A percentile compares a stretch with the other conserved stretches of the same genome.
These are phyloP conservation scores for Leucophora obtusa DNA, from an alignment of 2,888 invertebrate species.

Conservation along the genomic window DNA sequence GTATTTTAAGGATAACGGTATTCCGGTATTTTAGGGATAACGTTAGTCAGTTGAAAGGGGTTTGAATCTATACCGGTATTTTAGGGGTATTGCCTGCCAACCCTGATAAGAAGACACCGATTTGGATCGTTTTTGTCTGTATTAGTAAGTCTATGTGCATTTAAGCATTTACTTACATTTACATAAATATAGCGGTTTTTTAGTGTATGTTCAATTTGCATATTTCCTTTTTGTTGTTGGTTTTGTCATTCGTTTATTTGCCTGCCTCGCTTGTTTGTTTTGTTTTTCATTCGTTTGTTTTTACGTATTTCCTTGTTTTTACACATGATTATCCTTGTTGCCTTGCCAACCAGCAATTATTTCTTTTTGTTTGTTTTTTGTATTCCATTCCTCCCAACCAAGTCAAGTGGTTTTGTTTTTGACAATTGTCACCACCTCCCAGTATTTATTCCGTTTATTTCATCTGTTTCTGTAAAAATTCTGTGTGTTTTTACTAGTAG, in stretches of 20 bases:
- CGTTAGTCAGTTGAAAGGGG: no score
- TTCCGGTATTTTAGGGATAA: no score
- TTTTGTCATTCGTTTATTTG: constrained; percentile 20
- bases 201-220: constrained; percentile 37
- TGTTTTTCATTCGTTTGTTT: constrained; percentile 35
- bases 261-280: constrained; percentile 7
- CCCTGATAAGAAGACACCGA: no score
- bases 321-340: constrained; percentile 62
- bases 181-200: constrained; percentile 45
- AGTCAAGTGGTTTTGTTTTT: constrained; percentile 50
- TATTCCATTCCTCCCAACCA: constrained; percentile 15
- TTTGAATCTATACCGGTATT: no score
- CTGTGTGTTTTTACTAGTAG: constrained; percentile 40
- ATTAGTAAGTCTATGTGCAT: neutral
- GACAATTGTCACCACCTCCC: constrained; percentile 62
- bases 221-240: constrained; percentile 34
- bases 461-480: constrained; percentile 48
- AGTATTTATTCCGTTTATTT: constrained; percentile 43
- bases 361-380: constrained; percentile 1
- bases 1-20: no score
- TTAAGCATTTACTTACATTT: neutral
- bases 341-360: constrained; percentile 54
- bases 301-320: constrained; percentile 60
- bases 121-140: no score
- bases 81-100: no score